Evolutionary conservation across 2,888 invertebrate species (phyloP), one percentile per base, ranked within the genome.

Genomic region (Drosophila sordidula): DNA sequence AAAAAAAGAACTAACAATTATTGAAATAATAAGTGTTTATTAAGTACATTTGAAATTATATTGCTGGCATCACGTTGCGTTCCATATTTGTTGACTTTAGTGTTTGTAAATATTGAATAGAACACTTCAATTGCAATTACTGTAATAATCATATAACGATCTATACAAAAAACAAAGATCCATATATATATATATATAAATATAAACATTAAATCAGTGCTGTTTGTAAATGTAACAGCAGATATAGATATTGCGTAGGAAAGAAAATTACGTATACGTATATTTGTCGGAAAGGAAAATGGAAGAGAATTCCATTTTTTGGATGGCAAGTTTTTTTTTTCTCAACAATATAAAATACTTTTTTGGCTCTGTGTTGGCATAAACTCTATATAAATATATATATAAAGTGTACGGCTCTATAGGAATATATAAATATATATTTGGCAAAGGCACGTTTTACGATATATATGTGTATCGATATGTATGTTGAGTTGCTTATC

Each of bases 91-190:
- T 46, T 42, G 32, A 46, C 44, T 54, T 32, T 61, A 62, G 36
- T 34, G 39, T 62, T 38, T 70, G 73, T 72, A 70, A 45, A 72
- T 65, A 70, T 47, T 65, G 50, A 45, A 41, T 62, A 56, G 14
- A 62, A 56, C 25, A 36, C 29, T 8, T 8, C 45, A 56, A 32
- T 54, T 65, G 49, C 52, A 72, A 49, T 39, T 57, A 52, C 25
- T 46, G 11, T 41, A 69, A 51, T 46, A 57, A 61, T 41, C 47
- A 29, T 34, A 41, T 29, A 50, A 22, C 55, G 22, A 29, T 52
- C 29, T 29, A 32, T 56, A 55, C 32, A 45, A 16, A 34, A 25
- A 36, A 29, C 8, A 29, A 8, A 41, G 29, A 34, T 9, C 42
- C 14, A 22, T 36, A 59, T n/a, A 22, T 36, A 59, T n/a, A 36